Evolutionary conservation across 2,797 vertebrate species (phyloP), one percentile per base, ranked within the genome.

Genomic region (Onychomys torridus): DNA sequence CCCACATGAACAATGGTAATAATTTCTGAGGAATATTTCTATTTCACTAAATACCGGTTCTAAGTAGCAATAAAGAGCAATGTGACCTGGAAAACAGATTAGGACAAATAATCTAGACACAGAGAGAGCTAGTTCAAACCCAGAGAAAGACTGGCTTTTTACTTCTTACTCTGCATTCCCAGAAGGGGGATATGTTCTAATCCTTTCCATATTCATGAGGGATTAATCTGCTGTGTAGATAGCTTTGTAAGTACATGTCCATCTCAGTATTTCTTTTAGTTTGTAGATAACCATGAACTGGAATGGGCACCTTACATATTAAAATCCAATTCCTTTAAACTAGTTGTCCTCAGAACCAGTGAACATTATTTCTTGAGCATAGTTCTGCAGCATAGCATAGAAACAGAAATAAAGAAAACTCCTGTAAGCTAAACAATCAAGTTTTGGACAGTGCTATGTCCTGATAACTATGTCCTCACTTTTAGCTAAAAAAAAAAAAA

Each of bases 331-430:
- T 78, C 59, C 14, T 85, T 92, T 76, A 85, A 95, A 79, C 83
- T 49, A 79, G 55, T 2, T 76, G 6, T 89, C 16, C 23, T 95
- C 12, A 79, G 85, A 92, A 59, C 8, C 37, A 95, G 16, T 75
- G 69, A 78, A 6, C 34, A 61, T 84, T 92, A 87, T 87, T 93
- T 73, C 79, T 14, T 85, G 43, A 95, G 21, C 21, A 81, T 8
- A 16, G 92, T 23, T 34, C 29, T 59, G 23, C n/a, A 63, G 3
- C 96, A 82, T 32, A 96, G 63, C 40, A 91, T 90, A 37, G 6
- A 95, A 93, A 93, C 52, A 97, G 89, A 96, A 98, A 98, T 97
- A 97, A 98, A 98, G 82, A 97, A 98, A 97, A 96, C 87, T 73
- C 96, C 95, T 81, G 76, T 95, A 93, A 96, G 91, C 93, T 91